Evolutionary conservation across 2,797 vertebrate genomes (phyloP).

Genomic region (Leptodactylus fallax): DNA sequence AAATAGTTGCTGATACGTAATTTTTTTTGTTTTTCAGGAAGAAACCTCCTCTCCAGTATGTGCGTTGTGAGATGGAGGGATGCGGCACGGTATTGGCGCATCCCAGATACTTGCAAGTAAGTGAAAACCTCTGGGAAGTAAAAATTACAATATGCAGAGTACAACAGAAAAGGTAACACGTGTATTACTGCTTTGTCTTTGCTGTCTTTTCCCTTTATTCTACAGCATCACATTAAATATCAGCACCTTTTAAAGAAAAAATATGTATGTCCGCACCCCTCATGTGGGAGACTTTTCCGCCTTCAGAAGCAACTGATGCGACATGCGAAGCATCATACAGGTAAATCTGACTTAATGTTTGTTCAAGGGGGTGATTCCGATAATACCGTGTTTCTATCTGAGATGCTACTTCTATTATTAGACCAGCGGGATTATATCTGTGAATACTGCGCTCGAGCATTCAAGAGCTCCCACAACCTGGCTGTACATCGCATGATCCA

Average conservation of each 20-base stretch:
- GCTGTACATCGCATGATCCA: constrained; percentile 99
- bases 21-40: constrained; percentile 78
- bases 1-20: background rate
- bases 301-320: constrained; percentile 97
- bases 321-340: constrained; percentile 98
- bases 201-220: constrained; percentile 37
- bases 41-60: constrained; percentile 97
- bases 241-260: constrained; percentile 99
- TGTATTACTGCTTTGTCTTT: background rate
- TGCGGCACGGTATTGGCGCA: constrained; percentile 96
- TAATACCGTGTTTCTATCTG: background rate
- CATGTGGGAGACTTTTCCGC: constrained; percentile 93
- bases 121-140: constrained; percentile 56
- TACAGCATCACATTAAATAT: constrained; percentile 97
- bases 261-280: constrained; percentile 95
- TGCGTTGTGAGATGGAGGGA: constrained; percentile 98
- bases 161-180: too few species aligned
- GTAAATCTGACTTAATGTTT: constrained; percentile 70
- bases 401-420: constrained; percentile 67
- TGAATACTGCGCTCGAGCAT: constrained; percentile 96
- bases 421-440: constrained; percentile 99
- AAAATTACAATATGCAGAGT: too few species aligned
- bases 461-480: constrained; percentile 98
- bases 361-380: background rate
- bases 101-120: constrained; percentile 94